Base-by-base conservation (phyloP, 2,797 vertebrate genomes). In the Rhinogobio ventralis region DNA sequence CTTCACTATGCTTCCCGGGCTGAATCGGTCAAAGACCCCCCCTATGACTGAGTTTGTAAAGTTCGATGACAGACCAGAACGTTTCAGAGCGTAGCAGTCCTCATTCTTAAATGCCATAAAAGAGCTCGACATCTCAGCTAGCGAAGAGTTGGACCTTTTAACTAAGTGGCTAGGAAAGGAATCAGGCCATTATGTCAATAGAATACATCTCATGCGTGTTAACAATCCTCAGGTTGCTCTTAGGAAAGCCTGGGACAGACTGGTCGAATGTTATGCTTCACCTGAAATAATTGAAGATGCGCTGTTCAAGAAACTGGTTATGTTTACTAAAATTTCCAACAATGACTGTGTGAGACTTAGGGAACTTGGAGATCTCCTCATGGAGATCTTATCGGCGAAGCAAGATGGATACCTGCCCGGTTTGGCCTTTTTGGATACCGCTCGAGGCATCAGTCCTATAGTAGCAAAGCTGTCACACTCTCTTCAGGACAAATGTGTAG, bases 361-460 rank as follows among this genome's bases (percentile, higher is more conserved):
- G 84, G 81, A 89, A 23, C 84, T 90, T 17, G 51, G 88, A 10
- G 82, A 87, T 53, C 55, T 90, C 5, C 72, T 90, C 3, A n/a
- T n/a, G n/a, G n/a, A n/a, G n/a, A n/a, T n/a, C n/a, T n/a, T n/a
- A n/a, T n/a, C n/a, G n/a, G n/a, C 83, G 0, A 87, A 87, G 25
- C 64, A 74, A 6, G 81, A 85, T 53, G 85, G 77, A 1, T 86
- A 86, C 23, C 20, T 87, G 23, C 76, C 82, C 5, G 85, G 87
- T 2, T 66, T 89, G 0, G 36, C 79, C 10, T 87, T 78, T 71
- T 78, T 89, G 17, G 82, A 88, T 53, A 87, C 77, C 2, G 75
- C 53, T 60, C 49, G 39, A 6, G 60, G 84, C 5, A 49, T 86
- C 28, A 81, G 42, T 20, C 67, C 84, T 28, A 85, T 85, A 2